Evolutionary conservation across 1,140 invertebrate genomes (phyloP).

Genomic region (Sesamia nonagrioides): DNA sequence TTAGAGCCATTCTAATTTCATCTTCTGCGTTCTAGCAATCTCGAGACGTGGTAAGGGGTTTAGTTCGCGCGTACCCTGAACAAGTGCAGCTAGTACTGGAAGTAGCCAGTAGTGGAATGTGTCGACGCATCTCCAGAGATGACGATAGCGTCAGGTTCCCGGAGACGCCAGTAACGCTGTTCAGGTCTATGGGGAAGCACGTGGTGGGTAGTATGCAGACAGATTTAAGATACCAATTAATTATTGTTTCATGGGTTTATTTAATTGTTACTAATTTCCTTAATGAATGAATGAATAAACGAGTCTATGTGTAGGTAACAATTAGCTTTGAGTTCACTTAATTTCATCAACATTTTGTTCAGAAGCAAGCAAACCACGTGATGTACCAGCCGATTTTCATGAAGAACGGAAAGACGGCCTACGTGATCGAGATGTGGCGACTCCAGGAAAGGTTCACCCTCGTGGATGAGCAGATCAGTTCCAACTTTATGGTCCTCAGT

Average conservation of each 20-base stretch:
- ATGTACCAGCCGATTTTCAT: conserved; percentile 68
- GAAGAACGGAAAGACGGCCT: conserved; percentile 62
- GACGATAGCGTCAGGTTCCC: conserved; percentile 58
- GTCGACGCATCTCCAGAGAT: conserved; percentile 53
- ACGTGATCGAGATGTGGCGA: conserved; percentile 74
- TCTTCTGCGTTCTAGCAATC: not conserved
- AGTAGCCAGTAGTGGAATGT: conserved; percentile 55
- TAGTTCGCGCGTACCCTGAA: conserved; percentile 51
- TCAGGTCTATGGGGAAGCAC: conserved; percentile 54
- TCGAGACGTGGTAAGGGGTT: not conserved
- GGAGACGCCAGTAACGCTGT: conserved; percentile 52
- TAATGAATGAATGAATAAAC: too few species aligned
- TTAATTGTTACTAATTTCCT: too few species aligned
- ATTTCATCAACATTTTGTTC: conserved; percentile 28
- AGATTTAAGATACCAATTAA: too few species aligned
- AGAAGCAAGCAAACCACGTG: conserved; percentile 65
- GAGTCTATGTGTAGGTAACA: too few species aligned
- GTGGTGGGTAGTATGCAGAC: conserved; percentile 45
- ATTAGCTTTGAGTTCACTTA: not conserved
- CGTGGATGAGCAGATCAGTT: conserved; percentile 63
- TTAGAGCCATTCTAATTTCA: not conserved
- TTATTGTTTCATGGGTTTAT: too few species aligned
- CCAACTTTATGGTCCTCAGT: conserved; percentile 66
- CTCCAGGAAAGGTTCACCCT: conserved; percentile 58
- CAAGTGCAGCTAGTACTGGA: conserved; percentile 55